These are phyloP conservation scores for Poliocrania exsul DNA, from an alignment of 2,797 vertebrate species.

Conservation along the genomic window DNA sequence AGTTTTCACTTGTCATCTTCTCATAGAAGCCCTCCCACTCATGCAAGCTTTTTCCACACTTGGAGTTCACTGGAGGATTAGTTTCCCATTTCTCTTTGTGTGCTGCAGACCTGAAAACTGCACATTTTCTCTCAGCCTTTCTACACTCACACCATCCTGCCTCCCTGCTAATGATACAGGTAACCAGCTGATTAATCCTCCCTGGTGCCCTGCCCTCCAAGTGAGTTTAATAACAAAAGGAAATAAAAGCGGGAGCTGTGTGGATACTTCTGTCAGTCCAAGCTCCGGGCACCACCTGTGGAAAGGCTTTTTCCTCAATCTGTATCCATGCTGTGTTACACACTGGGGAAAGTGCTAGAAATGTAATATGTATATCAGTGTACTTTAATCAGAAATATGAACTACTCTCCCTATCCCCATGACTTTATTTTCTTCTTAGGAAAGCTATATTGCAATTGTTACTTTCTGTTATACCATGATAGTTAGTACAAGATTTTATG, in stretches of 20 bases:
- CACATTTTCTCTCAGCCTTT: background rate
- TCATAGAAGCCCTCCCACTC: background rate
- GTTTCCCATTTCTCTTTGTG: background rate
- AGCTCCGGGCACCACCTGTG: background rate
- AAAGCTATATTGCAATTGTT: background rate
- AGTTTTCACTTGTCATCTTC: background rate
- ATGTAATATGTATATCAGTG: background rate
- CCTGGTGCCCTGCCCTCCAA: background rate
- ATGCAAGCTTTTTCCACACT: rapidly evolving
- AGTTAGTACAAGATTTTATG: background rate
- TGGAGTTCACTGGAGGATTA: background rate
- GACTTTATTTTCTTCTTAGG: background rate
- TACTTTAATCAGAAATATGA: background rate
- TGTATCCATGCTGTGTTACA: background rate
- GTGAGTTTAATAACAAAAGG: background rate
- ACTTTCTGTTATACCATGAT: background rate
- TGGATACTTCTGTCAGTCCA: background rate
- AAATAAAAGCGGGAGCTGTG: background rate
- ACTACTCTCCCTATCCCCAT: background rate
- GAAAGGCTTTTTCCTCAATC: background rate
- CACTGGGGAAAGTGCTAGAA: background rate
- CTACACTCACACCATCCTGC: background rate
- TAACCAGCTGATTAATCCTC: background rate
- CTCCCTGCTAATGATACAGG: background rate
- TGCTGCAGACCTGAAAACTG: background rate